Conservation (phyloP, 2,113 vertebrate species). For the Sphyrna mokarran region DNA sequence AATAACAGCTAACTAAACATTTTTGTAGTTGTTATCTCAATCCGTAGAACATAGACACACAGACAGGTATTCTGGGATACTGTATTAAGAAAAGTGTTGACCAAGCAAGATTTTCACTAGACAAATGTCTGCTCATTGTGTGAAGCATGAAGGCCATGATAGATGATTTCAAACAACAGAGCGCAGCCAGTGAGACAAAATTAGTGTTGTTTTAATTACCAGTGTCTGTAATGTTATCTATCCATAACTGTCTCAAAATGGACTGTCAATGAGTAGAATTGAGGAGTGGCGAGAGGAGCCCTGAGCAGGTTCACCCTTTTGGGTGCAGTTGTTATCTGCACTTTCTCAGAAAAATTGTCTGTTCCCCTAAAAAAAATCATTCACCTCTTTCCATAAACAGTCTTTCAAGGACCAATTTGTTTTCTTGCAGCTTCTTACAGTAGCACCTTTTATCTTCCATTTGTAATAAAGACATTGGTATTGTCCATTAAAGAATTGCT, state of each 20-base stretch:
- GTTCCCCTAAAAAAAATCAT: conserved; percentile 43
- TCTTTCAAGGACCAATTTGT: conserved; percentile 44
- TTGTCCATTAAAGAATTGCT: conserved; percentile 47
- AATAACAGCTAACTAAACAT: neutral
- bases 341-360: conserved; percentile 11
- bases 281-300: conserved; percentile 40
- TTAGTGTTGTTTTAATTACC: conserved; percentile 87
- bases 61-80: conserved; percentile 54
- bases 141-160: conserved; percentile 69
- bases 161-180: conserved; percentile 73
- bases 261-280: conserved; percentile 51
- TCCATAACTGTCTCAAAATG: conserved; percentile 69
- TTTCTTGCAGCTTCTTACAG: conserved; percentile 32
- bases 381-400: conserved; percentile 42
- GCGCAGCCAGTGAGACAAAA: conserved; percentile 73
- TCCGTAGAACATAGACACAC: conserved; percentile 39
- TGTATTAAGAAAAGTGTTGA: conserved; percentile 58
- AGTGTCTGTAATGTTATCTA: conserved; percentile 74
- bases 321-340: conserved; percentile 41
- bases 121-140: conserved; percentile 69
- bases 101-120: conserved; percentile 59
- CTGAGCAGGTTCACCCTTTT: conserved; percentile 38
- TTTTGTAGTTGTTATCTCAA: conserved; percentile 31
- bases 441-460: conserved; percentile 44
- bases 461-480: conserved; percentile 42